Conservation (phyloP, 2,888 invertebrate genomes). For the Drosophila testacea region DNA sequence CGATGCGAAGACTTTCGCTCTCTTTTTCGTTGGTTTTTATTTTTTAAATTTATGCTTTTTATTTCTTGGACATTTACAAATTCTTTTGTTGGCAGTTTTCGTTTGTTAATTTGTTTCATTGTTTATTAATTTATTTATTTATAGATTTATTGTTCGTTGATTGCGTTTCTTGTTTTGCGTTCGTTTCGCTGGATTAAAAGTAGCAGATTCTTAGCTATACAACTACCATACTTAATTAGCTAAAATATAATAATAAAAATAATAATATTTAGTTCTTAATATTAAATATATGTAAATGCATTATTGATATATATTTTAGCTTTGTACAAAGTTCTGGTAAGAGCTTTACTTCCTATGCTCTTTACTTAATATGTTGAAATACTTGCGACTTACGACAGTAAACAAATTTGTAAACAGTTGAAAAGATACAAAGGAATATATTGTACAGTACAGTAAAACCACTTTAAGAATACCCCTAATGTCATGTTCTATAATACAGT, state of each 20-base stretch:
- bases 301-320: constrained; percentile 52
- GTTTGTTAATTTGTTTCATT: constrained; percentile 18
- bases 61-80: constrained; percentile 32
- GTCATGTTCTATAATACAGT: constrained; percentile 45
- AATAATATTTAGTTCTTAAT: constrained; percentile 32
- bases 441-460: constrained; percentile 22
- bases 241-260: constrained; percentile 25
- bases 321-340: constrained; percentile 73
- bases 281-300: constrained; percentile 49
- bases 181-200: constrained; percentile 33
- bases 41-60: not conserved
- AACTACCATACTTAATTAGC: constrained; percentile 45
- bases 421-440: not conserved
- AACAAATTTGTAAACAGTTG: constrained; percentile 2
- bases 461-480: constrained; percentile 1
- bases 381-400: constrained; percentile 23
- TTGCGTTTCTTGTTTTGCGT: constrained; percentile 53
- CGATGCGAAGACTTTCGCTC: constrained; percentile 68
- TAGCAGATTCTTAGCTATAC: constrained; percentile 45
- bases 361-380: constrained; percentile 35
- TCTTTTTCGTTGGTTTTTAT: constrained; percentile 23
- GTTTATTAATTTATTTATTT: constrained; percentile 21
- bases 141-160: constrained; percentile 71
- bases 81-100: constrained; percentile 60
- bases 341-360: constrained; percentile 1